Evolutionary conservation across 2,797 vertebrate genomes (phyloP), one percentile per base, ranked within the genome.

Genomic region (Pelochelys cantorii): DNA sequence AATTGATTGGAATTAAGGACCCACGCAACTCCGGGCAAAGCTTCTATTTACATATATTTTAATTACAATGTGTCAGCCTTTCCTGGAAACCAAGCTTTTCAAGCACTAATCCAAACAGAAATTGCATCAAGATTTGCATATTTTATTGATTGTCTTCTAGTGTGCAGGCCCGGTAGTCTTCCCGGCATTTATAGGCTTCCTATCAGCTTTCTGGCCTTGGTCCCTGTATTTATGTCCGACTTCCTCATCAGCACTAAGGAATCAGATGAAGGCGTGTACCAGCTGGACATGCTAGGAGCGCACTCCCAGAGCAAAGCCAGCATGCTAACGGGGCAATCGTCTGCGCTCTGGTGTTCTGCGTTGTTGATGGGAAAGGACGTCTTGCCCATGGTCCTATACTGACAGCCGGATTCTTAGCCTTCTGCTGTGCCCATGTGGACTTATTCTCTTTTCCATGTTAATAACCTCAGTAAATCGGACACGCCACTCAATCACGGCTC

Each of bases 291-390:
- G 79, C 84, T 27, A 94, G 83, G 90, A 71, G 55, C 93, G 53
- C 78, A 52, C 31, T 96, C 88, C 62, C 11, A 68, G 62, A 93
- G 92, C 92, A 93, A 75, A 75, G 79, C 54, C 83, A 74, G 79
- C 86, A 85, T 81, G 52, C 56, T 91, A 81, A 55, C 85, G 90
- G 95, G 65, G n/a, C 17, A 37, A 37, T 94, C 89, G 94, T 92
- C 78, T 78, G 74, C 71, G 93, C 54, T 94, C 91, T 27, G 74
- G 42, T 93, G 37, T 90, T 55, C 78, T 93, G 68, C 74, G 85
- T 82, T 60, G 34, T 11, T 87, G 74, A 83, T 79, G 91, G 83
- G 42, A 86, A 95, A 88, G 94, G 5, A 57, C 77, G 89, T 82
- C 4, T 0, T 77, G 52, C 2, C 0, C 75, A 83, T 1, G 37